A percentile compares a stretch with the other conserved stretches of the same genome.
phyloP scores from a whole-genome alignment of 2,797 vertebrate genomes.

The Alosa sapidissima region DNA sequence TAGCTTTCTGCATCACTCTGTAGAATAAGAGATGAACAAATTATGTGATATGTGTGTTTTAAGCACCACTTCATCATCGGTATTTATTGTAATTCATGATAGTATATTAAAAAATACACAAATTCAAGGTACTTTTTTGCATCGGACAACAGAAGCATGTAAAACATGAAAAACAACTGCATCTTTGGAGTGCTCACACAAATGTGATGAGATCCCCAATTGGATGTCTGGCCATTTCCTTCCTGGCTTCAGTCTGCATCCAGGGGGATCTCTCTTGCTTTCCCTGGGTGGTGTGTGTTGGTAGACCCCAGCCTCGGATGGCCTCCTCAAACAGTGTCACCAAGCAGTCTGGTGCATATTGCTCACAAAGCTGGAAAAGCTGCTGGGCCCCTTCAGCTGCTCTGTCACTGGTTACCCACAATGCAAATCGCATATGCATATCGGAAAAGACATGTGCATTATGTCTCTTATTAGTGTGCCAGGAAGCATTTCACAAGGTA shows the following conservation, averaged over 20 bases:
- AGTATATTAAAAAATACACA: slow-evolving; percentile 5
- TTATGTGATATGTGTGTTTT: neutral
- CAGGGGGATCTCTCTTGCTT: neutral
- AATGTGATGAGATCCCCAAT: neutral
- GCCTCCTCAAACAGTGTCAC: neutral
- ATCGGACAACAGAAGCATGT: slow-evolving; percentile 3
- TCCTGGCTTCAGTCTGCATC: neutral
- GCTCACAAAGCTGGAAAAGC: neutral
- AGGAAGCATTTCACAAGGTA: neutral
- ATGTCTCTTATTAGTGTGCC: neutral
- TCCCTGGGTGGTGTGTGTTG: neutral
- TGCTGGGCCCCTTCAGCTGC: neutral
- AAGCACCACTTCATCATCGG: slow-evolving; percentile 15
- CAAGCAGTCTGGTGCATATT: neutral
- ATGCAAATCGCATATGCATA: neutral
- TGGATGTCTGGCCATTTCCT: neutral
- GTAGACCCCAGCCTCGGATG: neutral
- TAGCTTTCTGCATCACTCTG: neutral
- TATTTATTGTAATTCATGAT: slow-evolving; percentile 8
- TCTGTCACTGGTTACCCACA: neutral
- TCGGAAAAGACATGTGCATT: neutral
- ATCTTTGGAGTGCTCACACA: neutral
- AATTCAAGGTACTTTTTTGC: slow-evolving; percentile 7
- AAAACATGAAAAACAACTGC: slow-evolving; percentile 23
- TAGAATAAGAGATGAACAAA: neutral